Evolutionary conservation across 37 sponge, comb jelly and placozoan genomes (phyloP), one percentile per base, ranked within the genome.

Genomic region (Spongia lamella): DNA sequence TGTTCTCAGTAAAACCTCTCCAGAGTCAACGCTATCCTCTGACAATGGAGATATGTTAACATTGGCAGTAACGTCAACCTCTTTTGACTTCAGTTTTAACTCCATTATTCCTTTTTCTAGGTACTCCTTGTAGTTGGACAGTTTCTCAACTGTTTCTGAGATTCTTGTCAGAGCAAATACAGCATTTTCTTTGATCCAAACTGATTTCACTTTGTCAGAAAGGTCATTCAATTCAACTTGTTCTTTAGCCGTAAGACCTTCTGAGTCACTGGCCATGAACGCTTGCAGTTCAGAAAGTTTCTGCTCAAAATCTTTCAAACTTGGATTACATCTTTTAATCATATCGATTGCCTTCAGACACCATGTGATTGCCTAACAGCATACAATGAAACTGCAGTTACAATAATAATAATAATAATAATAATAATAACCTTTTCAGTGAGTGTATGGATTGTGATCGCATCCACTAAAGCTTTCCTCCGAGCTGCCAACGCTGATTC

Each of bases 81-180:
- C 7, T 9, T 43, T 43, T 43, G 47, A 43, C 47, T 43, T 43
- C 9, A 43, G 47, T 43, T 43, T 43, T 5, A 43, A 43, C 52
- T 85, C 79, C 26, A 21, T 56, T 17, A 56, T 65, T 51, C 53
- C 57, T 3, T 66, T 59, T 3, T 82, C 72, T 37, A 90, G 70
- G 7, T 64, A 5, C 51, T 82, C 49, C 27, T 55, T 43, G 61
- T 74, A 63, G 53, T 64, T 35, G 4, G 7, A 7, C 13, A 90
- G 55, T 3, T 79, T 60, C 61, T 85, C 91, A 26, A 27, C 53
- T 5, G 86, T 76, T 38, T 90, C 91, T 20, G 49, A 50, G 4
- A 81, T 77, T 11, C 91, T 77, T 37, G 85, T 85, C 69, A 67
- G 63, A 22, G 91, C 87, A 74, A 90, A 81, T 1, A 53, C 20